Conservation (phyloP, 2,113 vertebrate species). For the Donacobius atricapilla region DNA sequence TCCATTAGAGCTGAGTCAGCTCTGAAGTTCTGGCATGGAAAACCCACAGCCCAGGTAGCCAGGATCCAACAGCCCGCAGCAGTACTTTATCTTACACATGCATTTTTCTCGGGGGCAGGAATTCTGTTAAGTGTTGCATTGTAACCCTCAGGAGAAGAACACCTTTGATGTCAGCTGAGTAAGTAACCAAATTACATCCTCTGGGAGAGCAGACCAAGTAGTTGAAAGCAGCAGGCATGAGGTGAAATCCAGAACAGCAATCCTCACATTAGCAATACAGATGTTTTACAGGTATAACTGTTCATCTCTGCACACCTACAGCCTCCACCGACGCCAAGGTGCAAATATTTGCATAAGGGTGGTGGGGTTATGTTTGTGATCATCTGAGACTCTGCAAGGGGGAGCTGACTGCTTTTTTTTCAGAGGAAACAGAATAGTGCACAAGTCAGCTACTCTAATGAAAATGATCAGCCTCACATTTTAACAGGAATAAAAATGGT, state of each 20-base stretch:
- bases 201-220: not conserved
- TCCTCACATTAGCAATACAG: not conserved
- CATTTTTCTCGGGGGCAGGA: not conserved
- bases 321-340: accelerated
- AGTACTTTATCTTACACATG: not conserved
- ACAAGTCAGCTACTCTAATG: not conserved
- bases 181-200: not conserved
- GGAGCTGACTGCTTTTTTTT: not conserved
- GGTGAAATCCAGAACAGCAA: not conserved
- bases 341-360: not conserved
- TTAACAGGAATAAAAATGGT: not conserved
- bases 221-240: not conserved
- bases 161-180: slow-evolving; percentile 11
- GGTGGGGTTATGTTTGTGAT: not conserved
- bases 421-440: not conserved
- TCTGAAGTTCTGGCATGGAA: not conserved
- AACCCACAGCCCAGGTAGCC: not conserved
- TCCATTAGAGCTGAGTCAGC: not conserved
- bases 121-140: not conserved
- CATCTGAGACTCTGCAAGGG: not conserved
- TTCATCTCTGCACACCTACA: not conserved
- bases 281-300: not conserved
- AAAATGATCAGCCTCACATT: not conserved
- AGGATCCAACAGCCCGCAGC: not conserved
- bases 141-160: not conserved